Conservation (phyloP, 2,113 vertebrate species). For the Microtus montanus region DNA sequence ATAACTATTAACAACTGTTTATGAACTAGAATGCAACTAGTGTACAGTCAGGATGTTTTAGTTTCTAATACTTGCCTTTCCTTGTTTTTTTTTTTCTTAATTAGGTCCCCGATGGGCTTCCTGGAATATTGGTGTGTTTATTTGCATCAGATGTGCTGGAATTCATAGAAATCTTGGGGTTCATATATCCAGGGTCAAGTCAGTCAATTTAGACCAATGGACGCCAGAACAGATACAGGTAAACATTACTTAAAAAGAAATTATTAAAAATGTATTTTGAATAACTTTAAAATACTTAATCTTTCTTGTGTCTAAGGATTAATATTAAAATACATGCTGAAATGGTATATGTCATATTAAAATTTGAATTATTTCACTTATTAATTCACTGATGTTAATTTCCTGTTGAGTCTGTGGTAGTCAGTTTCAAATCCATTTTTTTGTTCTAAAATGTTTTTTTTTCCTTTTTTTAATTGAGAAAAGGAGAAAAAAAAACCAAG, state of each 20-base stretch:
- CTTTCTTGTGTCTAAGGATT: background rate
- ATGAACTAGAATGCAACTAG: background rate
- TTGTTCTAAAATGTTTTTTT: background rate
- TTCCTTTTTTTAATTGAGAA: no score
- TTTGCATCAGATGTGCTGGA: slow-evolving; percentile 99
- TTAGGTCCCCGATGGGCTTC: slow-evolving; percentile 98
- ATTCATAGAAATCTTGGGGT: slow-evolving; percentile 99
- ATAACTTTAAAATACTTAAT: slow-evolving; percentile 27
- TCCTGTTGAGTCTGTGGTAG: background rate
- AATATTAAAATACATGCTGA: slow-evolving; percentile 10
- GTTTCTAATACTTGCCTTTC: slow-evolving; percentile 40
- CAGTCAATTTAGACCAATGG: slow-evolving; percentile 99
- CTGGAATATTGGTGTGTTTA: slow-evolving; percentile 99
- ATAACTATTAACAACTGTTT: background rate
- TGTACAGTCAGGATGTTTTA: slow-evolving; percentile 15
- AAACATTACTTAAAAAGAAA: slow-evolving; percentile 47
- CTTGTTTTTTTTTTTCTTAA: slow-evolving; percentile 44
- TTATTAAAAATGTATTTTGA: background rate
- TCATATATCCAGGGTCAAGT: slow-evolving; percentile 99
- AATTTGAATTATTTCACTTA: slow-evolving; percentile 32
- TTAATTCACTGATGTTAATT: background rate
- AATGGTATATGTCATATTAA: background rate
- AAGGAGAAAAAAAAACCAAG: no score
- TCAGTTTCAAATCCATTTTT: slow-evolving; percentile 27
- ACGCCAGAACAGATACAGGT: slow-evolving; percentile 99